Evolutionary conservation across 2,113 vertebrate genomes (phyloP), one percentile per base, ranked within the genome.

Genomic region (Bombycilla garrulus): DNA sequence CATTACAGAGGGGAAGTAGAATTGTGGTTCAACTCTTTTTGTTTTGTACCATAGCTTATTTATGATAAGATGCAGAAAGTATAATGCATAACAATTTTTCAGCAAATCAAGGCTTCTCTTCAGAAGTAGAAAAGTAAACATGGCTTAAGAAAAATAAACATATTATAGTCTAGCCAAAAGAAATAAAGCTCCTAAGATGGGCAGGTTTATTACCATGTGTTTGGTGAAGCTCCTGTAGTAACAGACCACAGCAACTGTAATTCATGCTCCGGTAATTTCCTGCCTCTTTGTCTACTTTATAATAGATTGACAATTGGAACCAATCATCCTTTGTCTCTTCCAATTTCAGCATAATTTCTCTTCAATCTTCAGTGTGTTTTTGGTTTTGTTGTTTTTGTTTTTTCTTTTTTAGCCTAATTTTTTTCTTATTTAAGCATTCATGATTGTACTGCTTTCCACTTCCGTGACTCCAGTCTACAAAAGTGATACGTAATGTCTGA

Each of bases 1-100:
- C 3, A 4, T 29, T 36, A 3, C 0, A 1, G 7, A 7, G 5
- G 3, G 2, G 1, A 20, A 38, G 29, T 38, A 54, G 16, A 61
- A 61, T 5, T 47, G 6, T 13, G 11, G 8, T 26, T 42, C 42
- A 62, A 36, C 11, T 0, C 2, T 64, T 77, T 38, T 45, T 65
- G 3, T 76, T 85, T 25, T 82, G n/a, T 15, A 35, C 36, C 5
- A 4, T 15, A 28, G n/a, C 15, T 56, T 64, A 10, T 84, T 60
- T 36, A 25, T 7, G 2, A 2, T 19, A 67, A 82, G 16, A 56
- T 62, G 44, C 29, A 54, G 53, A 44, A 86, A 64, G 21, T 64
- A 20, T 8, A 0, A 0, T 38, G 31, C 8, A 66, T 57, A 24
- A 29, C 58, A 48, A 24, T 67, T 85, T 71, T 85, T 82, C 57